Evolutionary conservation across 1,140 invertebrate genomes (phyloP).

Genomic region (Theocolax elegans): DNA sequence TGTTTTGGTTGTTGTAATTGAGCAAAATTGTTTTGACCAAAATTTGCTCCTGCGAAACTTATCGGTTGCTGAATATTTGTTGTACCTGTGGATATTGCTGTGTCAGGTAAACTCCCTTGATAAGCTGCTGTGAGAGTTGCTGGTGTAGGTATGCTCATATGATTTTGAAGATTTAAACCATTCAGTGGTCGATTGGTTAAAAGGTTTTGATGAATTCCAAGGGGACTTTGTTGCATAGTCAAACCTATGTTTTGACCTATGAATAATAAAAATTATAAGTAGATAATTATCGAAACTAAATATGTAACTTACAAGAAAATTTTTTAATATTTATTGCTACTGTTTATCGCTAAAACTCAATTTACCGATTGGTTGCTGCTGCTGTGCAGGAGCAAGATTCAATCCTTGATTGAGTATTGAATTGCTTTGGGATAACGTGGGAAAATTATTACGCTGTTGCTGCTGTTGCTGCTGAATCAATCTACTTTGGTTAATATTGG

Average conservation of each 20-base stretch:
- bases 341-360: too few species aligned
- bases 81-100: constrained; percentile 5
- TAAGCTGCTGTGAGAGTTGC: constrained; percentile 3
- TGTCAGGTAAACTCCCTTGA: background rate
- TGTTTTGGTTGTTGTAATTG: constrained; percentile 49
- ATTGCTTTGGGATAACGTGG: constrained; percentile 10
- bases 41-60: constrained; percentile 46
- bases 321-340: constrained; percentile 1
- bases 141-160: background rate
- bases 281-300: too few species aligned
- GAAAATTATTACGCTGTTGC: constrained; percentile 20
- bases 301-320: background rate
- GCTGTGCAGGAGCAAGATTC: constrained; percentile 17
- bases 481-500: constrained; percentile 41
- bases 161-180: constrained; percentile 28
- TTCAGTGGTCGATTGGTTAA: constrained; percentile 9
- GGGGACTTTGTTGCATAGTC: constrained; percentile 15
- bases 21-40: constrained; percentile 47
- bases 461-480: constrained; percentile 41
- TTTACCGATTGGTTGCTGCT: background rate
- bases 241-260: constrained; percentile 22
- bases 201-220: constrained; percentile 15
- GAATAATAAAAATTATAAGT: background rate
- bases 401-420: constrained; percentile 27
- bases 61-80: constrained; percentile 38